Percentiles rank a stretch among this genome's conserved stretches.
These are phyloP conservation scores for Petrocephalus zakoni DNA, from an alignment of 2,113 vertebrate genomes.

Conservation along the genomic window DNA sequence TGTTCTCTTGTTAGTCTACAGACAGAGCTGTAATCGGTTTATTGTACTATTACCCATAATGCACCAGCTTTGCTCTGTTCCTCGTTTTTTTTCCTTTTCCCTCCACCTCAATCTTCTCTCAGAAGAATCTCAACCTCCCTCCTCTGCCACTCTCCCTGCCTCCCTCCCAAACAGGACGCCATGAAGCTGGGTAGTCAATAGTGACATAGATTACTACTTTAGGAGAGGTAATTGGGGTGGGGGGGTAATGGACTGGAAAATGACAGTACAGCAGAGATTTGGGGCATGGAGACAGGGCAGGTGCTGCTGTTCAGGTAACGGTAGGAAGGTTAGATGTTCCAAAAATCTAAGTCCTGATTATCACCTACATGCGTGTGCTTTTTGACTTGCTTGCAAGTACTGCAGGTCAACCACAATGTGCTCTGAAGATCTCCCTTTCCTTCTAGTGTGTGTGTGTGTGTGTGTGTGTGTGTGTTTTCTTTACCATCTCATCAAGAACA, in stretches of 20 bases:
- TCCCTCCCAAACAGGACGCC: slow-evolving; percentile 9
- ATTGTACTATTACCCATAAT: background rate
- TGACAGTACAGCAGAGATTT: background rate
- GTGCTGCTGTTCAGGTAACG: background rate
- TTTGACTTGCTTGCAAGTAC: background rate
- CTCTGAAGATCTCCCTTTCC: background rate
- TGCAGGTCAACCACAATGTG: background rate
- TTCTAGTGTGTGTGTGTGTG: background rate
- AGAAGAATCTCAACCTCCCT: background rate
- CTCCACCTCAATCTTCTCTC: background rate
- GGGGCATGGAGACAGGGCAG: background rate
- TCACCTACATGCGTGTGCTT: background rate
- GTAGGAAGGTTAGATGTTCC: background rate
- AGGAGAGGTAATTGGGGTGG: background rate
- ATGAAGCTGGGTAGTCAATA: slow-evolving; percentile 26
- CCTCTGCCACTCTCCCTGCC: background rate
- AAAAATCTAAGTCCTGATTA: slow-evolving; percentile 12
- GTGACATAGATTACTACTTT: slow-evolving; percentile 36
- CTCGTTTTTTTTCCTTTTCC: background rate
- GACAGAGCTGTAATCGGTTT: background rate
- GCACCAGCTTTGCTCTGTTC: background rate
- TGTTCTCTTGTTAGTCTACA: background rate
- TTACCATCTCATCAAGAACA: background rate
- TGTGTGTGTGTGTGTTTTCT: background rate
- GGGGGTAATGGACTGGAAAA: background rate